Evolutionary conservation across 2,888 invertebrate genomes (phyloP).

Genomic region (Diachrysia chrysitis): DNA sequence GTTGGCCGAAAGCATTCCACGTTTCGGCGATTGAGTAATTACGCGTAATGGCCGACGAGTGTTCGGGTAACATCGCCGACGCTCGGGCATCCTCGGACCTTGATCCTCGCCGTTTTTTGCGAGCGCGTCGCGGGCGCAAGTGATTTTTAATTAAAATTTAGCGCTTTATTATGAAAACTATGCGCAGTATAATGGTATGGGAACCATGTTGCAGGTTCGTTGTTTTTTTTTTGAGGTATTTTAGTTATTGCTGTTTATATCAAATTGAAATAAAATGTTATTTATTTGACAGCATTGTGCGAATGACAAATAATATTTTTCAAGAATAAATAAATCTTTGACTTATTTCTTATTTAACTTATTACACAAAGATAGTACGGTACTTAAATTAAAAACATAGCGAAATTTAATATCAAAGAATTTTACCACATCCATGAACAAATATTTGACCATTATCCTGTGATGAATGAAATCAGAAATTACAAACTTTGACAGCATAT

Average conservation of each 20-base stretch:
- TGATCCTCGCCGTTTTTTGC: conserved; percentile 72
- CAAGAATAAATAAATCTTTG: background rate
- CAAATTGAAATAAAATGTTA: conserved; percentile 17
- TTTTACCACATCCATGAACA: no score
- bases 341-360: no score
- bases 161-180: conserved; percentile 84
- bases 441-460: background rate
- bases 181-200: conserved; percentile 61
- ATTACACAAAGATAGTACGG: no score
- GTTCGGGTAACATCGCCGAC: conserved; percentile 69
- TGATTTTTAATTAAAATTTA: conserved; percentile 85
- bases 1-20: conserved; percentile 67
- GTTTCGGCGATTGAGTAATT: conserved; percentile 81
- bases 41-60: conserved; percentile 68
- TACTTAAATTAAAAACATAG: no score
- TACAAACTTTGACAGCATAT: background rate
- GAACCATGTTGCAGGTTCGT: conserved; percentile 24
- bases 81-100: conserved; percentile 73
- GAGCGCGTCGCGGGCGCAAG: conserved; percentile 63
- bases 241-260: conserved; percentile 15
- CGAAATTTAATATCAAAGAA: no score
- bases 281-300: background rate
- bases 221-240: conserved; percentile 13
- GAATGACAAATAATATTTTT: background rate
- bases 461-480: background rate